Percentiles rank a stretch among this genome's conserved stretches.
phyloP scores from a whole-genome alignment of 2,113 vertebrate species.

The Heterotis niloticus region DNA sequence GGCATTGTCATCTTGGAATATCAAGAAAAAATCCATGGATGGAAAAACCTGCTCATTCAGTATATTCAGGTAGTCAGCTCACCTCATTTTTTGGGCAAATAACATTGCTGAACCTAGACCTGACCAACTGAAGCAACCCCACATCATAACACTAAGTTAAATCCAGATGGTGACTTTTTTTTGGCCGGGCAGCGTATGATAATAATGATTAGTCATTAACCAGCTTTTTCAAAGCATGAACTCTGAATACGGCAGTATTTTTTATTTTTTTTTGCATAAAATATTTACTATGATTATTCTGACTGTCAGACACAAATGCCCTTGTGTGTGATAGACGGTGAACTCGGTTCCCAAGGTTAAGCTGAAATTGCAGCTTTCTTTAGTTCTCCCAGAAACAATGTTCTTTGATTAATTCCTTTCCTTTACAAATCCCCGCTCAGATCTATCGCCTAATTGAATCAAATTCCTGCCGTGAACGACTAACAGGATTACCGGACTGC shows the following conservation, averaged over 20 bases:
- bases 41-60: no score
- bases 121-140: no score
- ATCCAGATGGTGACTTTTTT: no score
- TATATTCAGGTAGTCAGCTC: no score
- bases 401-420: conserved; percentile 1
- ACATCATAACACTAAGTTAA: no score
- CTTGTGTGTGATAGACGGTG: background rate
- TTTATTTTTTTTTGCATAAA: background rate
- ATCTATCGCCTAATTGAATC: conserved; percentile 21
- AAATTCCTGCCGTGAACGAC: conserved; percentile 29
- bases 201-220: no score
- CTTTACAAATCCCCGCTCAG: conserved; percentile 21
- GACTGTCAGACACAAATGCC: background rate
- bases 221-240: background rate
- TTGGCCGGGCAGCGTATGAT: no score
- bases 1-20: no score
- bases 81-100: no score
- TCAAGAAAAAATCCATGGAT: no score
- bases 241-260: background rate
- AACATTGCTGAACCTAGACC: no score
- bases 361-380: conserved; percentile 4
- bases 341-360: background rate
- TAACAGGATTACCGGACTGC: conserved; percentile 31
- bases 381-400: background rate
- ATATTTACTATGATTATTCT: no score